Evolutionary conservation across 2,888 invertebrate species (phyloP).

Genomic region (Hypercompe scribonia): DNA sequence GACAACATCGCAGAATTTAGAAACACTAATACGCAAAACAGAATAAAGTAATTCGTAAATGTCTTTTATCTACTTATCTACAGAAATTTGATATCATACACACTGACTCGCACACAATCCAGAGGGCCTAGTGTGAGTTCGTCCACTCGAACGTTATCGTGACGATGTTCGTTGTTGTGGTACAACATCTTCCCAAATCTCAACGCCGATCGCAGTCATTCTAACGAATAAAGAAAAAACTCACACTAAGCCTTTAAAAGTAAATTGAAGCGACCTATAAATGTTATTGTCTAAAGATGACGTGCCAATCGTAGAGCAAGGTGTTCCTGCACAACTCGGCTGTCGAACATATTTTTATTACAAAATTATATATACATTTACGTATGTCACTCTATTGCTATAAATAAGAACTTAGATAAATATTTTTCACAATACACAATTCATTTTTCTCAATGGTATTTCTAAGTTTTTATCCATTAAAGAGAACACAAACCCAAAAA

Average conservation of each 20-base stretch:
- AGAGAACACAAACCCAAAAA: constrained; percentile 5
- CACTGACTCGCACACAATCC: constrained; percentile 37
- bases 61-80: constrained; percentile 46
- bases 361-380: constrained; percentile 48
- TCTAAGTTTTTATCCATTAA: neutral
- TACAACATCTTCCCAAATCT: too few species aligned
- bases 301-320: constrained; percentile 31
- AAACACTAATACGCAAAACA: too few species aligned
- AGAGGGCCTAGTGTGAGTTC: neutral
- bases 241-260: constrained; percentile 15
- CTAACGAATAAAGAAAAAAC: too few species aligned
- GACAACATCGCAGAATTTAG: constrained; percentile 22
- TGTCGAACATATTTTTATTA: constrained; percentile 34
- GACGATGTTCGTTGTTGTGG: too few species aligned
- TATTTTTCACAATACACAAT: constrained; percentile 24
- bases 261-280: constrained; percentile 49
- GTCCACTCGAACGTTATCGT: too few species aligned
- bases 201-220: too few species aligned
- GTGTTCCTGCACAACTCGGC: constrained; percentile 34
- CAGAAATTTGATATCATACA: constrained; percentile 40
- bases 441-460: neutral
- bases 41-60: constrained; percentile 46
- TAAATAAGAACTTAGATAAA: constrained; percentile 28
- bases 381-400: constrained; percentile 31
- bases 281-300: constrained; percentile 51